These are phyloP conservation scores for Morone chrysops DNA, from an alignment of 2,113 vertebrate species.

Conservation along the genomic window DNA sequence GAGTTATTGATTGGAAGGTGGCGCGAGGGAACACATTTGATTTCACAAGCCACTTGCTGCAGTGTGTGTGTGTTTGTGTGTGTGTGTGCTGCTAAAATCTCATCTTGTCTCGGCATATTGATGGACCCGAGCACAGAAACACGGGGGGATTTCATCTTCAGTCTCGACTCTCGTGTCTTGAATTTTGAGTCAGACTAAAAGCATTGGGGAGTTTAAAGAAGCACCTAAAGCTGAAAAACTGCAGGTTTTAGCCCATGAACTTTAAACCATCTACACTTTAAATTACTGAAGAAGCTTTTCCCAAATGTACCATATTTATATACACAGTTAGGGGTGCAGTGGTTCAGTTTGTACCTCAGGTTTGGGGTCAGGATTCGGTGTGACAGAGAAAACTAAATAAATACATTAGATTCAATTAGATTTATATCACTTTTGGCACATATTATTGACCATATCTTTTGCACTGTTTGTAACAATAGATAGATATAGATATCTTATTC, in stretches of 20 bases:
- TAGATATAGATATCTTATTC: too few relatives aligned
- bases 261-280: not conserved
- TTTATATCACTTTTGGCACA: too few relatives aligned
- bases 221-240: conserved; percentile 1
- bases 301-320: not conserved
- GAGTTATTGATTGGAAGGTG: conserved; percentile 48
- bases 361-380: not conserved
- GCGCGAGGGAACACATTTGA: conserved; percentile 7
- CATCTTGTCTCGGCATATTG: conserved; percentile 16
- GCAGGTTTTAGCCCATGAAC: conserved; percentile 1
- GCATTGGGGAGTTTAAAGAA: conserved; percentile 4
- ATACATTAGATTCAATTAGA: not conserved
- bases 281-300: not conserved
- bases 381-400: not conserved
- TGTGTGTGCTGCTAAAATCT: not conserved
- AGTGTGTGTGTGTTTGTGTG: conserved; percentile 18
- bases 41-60: conserved; percentile 5
- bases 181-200: conserved; percentile 1
- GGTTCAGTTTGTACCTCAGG: not conserved
- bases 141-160: conserved; percentile 29
- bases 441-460: too few relatives aligned
- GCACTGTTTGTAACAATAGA: too few relatives aligned
- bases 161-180: conserved; percentile 1
- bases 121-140: conserved; percentile 12
- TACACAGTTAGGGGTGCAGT: not conserved